Conservation (phyloP, 2,888 invertebrate species). For the Esperia sulphurella region DNA sequence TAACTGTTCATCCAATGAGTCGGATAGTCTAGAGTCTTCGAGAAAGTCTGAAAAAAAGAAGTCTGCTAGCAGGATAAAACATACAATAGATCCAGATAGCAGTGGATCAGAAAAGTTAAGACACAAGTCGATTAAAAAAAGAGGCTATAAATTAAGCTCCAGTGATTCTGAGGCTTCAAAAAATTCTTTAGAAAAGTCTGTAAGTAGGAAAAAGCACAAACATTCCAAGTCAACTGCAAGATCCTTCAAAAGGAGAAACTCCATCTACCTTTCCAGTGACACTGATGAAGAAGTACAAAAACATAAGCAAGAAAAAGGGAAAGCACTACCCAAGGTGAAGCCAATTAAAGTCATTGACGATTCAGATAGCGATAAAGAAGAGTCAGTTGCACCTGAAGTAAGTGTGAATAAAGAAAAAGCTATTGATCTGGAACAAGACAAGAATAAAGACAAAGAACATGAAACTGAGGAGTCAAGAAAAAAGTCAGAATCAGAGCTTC, state of each 20-base stretch:
- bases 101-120: constrained; percentile 7
- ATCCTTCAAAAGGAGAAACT: no score
- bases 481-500: constrained; percentile 7
- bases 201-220: not conserved
- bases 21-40: not conserved
- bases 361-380: not conserved
- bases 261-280: not conserved
- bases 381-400: not conserved
- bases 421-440: constrained; percentile 23
- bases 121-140: not conserved
- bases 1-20: not conserved
- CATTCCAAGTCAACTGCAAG: no score
- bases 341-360: not conserved
- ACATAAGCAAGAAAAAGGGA: not conserved
- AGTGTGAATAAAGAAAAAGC: constrained; percentile 15
- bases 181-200: not conserved
- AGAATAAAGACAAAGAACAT: constrained; percentile 1
- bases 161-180: not conserved
- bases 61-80: not conserved
- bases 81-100: constrained; percentile 3
- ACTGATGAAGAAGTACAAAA: not conserved
- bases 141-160: not conserved
- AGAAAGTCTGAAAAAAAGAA: not conserved
- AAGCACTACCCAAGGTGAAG: not conserved
- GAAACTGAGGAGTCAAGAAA: constrained; percentile 2